Conservation (phyloP, 37 sponge, comb jelly and placozoan genomes). For the Chondrosia reniformis region DNA sequence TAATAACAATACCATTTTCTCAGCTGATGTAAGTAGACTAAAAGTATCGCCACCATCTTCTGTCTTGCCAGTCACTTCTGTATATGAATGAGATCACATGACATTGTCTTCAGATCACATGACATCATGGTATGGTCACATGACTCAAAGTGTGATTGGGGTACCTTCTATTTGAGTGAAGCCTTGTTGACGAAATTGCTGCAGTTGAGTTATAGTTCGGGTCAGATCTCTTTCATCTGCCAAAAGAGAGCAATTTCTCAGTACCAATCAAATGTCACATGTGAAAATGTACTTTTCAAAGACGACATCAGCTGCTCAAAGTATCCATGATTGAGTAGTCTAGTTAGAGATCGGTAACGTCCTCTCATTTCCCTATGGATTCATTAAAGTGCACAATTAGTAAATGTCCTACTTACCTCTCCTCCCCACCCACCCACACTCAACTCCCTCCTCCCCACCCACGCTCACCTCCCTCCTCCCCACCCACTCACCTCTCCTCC, state of each 20-base stretch:
- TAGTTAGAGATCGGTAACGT: constrained; percentile 44
- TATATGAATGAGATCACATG: too few relatives aligned
- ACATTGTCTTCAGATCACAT: too few relatives aligned
- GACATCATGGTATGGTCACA: too few relatives aligned
- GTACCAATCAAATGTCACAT: background rate
- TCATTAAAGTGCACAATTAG: background rate
- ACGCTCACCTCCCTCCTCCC: background rate
- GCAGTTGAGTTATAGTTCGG: constrained; percentile 55
- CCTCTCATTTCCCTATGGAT: constrained; percentile 45
- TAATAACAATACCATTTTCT: too few relatives aligned
- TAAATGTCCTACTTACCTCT: background rate
- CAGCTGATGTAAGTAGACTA: too few relatives aligned
- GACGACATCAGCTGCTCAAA: constrained; percentile 60
- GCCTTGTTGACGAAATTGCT: constrained; percentile 59
- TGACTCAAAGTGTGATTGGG: background rate
- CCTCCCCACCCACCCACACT: constrained; percentile 22
- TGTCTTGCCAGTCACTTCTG: too few relatives aligned
- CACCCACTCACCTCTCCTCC: background rate
- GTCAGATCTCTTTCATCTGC: constrained; percentile 58
- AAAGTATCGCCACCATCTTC: too few relatives aligned
- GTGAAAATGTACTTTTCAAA: constrained; percentile 37
- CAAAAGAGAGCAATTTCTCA: background rate
- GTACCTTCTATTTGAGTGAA: constrained; percentile 62
- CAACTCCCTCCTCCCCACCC: background rate
- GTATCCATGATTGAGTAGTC: constrained; percentile 58